These are phyloP conservation scores for Hemichromis elongatus DNA, from an alignment of 2,113 vertebrate species.

Conservation along the genomic window DNA sequence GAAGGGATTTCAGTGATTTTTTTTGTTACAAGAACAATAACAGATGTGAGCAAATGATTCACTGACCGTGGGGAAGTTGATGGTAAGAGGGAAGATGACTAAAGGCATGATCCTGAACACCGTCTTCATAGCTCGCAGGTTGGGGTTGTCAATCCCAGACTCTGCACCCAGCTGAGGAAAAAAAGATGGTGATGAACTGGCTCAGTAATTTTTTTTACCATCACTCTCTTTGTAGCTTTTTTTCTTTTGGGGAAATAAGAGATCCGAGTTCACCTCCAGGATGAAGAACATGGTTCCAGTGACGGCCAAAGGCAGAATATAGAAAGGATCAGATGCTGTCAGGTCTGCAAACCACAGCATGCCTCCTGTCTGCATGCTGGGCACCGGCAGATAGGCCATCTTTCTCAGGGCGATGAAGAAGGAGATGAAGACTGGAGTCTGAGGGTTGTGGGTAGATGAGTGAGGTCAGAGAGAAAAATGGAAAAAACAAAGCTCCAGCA, in stretches of 20 bases:
- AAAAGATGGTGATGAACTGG: neutral
- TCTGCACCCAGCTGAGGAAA: conserved; percentile 77
- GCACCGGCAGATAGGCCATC: conserved; percentile 86
- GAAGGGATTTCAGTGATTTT: accelerated
- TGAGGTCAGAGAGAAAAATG: neutral
- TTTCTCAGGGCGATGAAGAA: conserved; percentile 89
- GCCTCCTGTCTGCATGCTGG: conserved; percentile 83
- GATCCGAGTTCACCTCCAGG: conserved; percentile 72
- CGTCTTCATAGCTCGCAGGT: conserved; percentile 80
- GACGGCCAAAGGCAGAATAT: conserved; percentile 77
- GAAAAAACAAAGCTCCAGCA: neutral
- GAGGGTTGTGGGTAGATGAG: neutral
- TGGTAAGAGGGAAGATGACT: conserved; percentile 81
- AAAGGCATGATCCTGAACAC: conserved; percentile 83
- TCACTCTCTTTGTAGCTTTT: accelerated
- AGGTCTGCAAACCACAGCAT: conserved; percentile 83
- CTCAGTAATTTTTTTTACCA: neutral
- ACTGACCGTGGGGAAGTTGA: conserved; percentile 85
- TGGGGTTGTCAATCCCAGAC: conserved; percentile 82
- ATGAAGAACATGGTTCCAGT: conserved; percentile 84
- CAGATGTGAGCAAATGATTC: neutral
- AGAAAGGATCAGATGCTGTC: conserved; percentile 78
- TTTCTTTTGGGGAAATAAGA: neutral
- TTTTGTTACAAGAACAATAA: neutral
- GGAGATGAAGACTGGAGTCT: conserved; percentile 86